Evolutionary conservation across 2,113 vertebrate species (phyloP), one percentile per base, ranked within the genome.

Genomic region (Callorhinus ursinus): DNA sequence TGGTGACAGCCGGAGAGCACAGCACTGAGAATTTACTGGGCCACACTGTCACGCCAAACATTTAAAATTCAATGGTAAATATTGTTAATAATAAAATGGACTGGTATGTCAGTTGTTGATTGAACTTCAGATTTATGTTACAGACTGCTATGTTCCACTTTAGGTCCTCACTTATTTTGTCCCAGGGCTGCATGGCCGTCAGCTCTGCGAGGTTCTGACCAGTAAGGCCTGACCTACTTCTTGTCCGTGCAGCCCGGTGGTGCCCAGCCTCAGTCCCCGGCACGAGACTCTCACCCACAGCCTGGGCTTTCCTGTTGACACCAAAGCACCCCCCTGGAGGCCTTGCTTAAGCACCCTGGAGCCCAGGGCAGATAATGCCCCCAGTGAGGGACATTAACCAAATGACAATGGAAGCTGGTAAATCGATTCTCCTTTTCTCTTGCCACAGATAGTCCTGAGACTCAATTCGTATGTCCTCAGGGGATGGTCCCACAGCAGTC

Each of bases 191-290:
- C 28, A 4, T 51, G 63, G 26, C 26, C 36, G 8, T 49, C 16
- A 49, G 51, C 46, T 57, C 24, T 18, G 6, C 3, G 13, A 24
- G 46, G 39, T 46, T 9, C 21, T 18, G 9, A 5, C 12, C 16
- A 28, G 14, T 46, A 31, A 36, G 49, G 19, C 12, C 26, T 18
- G 6, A 6, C 11, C 24, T 24, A 3, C 55, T 46, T 74, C 63
- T 11, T 2, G 0, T 7, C 16, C 42, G 39, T 28, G 16, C n/a
- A 1, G 4, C 14, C 26, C 1, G 6, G 10, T 26, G 33, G 14
- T 21, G 5, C n/a, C 63, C 12, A 24, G 42, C 65, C 42, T 88
- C 46, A 11, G 39, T 36, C 2, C 63, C 8, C 19, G 1, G 4
- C 5, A 21, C 1, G 15, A 46, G 49, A 51, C 39, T 81, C 51